Evolutionary conservation across 1,140 invertebrate species (phyloP).

Genomic region (Metopolophium dirhodum): DNA sequence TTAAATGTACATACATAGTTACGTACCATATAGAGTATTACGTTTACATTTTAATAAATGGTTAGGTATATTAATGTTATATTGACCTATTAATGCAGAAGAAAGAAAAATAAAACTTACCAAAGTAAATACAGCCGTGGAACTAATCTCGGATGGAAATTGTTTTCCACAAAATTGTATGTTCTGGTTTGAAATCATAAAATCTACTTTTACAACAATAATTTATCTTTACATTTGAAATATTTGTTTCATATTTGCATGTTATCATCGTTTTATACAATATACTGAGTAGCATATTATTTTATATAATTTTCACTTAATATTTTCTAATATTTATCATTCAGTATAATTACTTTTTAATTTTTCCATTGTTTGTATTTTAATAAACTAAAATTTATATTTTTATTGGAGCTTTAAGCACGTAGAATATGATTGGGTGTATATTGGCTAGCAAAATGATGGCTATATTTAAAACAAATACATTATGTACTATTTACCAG

Average conservation of each 20-base stretch:
- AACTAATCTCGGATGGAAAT: not conserved
- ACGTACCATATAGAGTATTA: not conserved
- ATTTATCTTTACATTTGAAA: not conserved
- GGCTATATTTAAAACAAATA: not conserved
- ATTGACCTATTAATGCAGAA: not conserved
- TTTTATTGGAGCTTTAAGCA: not conserved
- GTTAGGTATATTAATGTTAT: not conserved
- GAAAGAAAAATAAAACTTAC: not conserved
- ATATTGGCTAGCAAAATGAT: not conserved
- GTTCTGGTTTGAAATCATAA: not conserved
- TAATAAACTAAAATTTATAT: not conserved
- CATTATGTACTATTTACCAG: not conserved
- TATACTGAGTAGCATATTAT: not conserved
- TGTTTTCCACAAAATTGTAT: not conserved
- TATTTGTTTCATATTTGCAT: not conserved
- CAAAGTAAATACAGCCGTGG: not conserved
- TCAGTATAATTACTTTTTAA: not conserved
- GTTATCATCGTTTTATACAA: not conserved
- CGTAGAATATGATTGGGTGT: not conserved
- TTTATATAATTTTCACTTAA: not conserved
- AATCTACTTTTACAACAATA: not conserved
- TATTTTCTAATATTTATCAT: not conserved
- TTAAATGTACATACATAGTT: not conserved
- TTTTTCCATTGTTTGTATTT: not conserved
- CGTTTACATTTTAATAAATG: not conserved